Percentiles rank a stretch among this genome's conserved stretches.
Evolutionary conservation across 2,888 invertebrate species (phyloP).

Genomic region (Fragum whitleyi): DNA sequence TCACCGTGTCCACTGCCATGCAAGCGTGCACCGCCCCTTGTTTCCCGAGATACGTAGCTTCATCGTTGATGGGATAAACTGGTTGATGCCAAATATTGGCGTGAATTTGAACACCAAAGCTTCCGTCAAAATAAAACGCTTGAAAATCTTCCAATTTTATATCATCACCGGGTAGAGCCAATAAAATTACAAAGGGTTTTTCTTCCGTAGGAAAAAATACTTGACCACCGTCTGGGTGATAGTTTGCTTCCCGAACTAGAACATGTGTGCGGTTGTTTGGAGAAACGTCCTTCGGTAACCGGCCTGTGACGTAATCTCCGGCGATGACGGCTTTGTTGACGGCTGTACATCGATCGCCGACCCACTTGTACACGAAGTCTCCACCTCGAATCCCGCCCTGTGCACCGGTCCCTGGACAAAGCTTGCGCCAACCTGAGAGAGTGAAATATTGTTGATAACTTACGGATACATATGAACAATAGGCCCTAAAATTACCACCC

Average conservation of each 20-base stretch:
- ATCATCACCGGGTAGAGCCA: slow-evolving; percentile 69
- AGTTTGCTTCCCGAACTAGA: slow-evolving; percentile 68
- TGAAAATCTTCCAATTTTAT: slow-evolving; percentile 65
- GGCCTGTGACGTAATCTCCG: slow-evolving; percentile 62
- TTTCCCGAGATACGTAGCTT: slow-evolving; percentile 64
- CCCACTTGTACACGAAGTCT: slow-evolving; percentile 66
- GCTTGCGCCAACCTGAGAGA: slow-evolving; percentile 58
- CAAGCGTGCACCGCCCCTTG: slow-evolving; percentile 71
- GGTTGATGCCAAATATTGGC: slow-evolving; percentile 72
- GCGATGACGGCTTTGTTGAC: slow-evolving; percentile 65
- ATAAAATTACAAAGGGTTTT: slow-evolving; percentile 57
- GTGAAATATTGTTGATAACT: too few species aligned
- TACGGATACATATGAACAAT: too few species aligned
- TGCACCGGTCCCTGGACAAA: slow-evolving; percentile 54
- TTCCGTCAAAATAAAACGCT: slow-evolving; percentile 73
- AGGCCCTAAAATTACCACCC: too few species aligned
- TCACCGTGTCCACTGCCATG: slow-evolving; percentile 66
- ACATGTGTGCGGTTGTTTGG: slow-evolving; percentile 64
- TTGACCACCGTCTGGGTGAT: slow-evolving; percentile 72
- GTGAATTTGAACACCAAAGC: slow-evolving; percentile 71
- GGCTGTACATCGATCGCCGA: slow-evolving; percentile 61
- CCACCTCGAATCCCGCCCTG: slow-evolving; percentile 64
- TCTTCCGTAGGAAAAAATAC: slow-evolving; percentile 66
- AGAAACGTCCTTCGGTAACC: slow-evolving; percentile 59
- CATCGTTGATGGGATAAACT: slow-evolving; percentile 65